Base-by-base conservation (phyloP, 2,797 vertebrate genomes). In the Heliangelus exortis region DNA sequence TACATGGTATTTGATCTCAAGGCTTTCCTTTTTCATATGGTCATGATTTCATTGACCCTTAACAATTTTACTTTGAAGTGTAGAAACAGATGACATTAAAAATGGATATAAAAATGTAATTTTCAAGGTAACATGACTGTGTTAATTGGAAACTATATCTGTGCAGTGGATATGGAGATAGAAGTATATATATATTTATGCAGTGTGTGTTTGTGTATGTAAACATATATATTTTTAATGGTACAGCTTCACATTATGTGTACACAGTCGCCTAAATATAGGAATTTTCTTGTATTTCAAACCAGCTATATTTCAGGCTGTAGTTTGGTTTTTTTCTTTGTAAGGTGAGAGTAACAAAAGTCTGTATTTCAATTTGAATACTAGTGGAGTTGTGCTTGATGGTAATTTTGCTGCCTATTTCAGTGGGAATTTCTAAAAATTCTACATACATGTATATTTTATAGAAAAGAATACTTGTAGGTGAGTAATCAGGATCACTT, bases 401-500 rank as follows among this genome's bases (percentile, higher is more conserved):
- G 57, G 39, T 81, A 50, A 39, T 77, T 87, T 61, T 93, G 28
- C 23, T 71, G 33, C 83, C 16, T 87, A 1, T 75, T 84, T 86
- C 45, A 59, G 20, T 85, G 50, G 15, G 25, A 84, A 33, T 87
- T 41, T 90, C 50, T 72, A 47, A 88, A 87, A 63, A 66, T 17
- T 25, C 16, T 45, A 14, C 1, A 1, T 73, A 62, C 9, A 26
- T 54, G 45, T 1, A 2, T 39, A 26, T 80, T 65, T 41, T 31
- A 57, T 80, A 76, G 33, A 41, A 80, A 57, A 85, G 5, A 91
- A 71, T 77, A 39, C 17, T 81, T 78, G 81, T 48, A 54, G 39
- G 39, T 63, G 41, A 78, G 34, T 79, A 79, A 87, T 19, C 17
- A 72, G 61, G 20, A 88, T 94, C 82, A 63, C n/a, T 95, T 87